Evolutionary conservation across 2,113 vertebrate genomes (phyloP).

Genomic region (Notarius quadriscutis): DNA sequence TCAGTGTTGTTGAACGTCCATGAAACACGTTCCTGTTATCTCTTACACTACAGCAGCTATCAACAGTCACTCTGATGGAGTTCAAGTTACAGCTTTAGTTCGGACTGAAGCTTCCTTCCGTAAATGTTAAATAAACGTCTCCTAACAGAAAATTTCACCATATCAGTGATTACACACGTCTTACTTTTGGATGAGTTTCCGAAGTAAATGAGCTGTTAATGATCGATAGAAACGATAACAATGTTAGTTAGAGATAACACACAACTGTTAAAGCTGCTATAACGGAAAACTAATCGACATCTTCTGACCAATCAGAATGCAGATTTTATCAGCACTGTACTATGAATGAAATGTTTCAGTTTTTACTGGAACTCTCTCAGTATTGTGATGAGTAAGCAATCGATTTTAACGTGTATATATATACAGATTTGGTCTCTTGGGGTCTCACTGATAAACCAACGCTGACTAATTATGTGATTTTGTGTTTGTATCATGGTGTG

Average conservation of each 20-base stretch:
- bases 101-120: neutral
- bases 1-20: neutral
- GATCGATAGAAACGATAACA: neutral
- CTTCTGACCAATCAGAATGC: neutral
- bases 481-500: neutral
- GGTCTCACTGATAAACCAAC: neutral
- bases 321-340: neutral
- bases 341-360: neutral
- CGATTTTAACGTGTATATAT: neutral
- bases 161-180: neutral
- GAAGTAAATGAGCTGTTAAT: neutral
- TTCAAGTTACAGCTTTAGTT: neutral
- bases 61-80: neutral
- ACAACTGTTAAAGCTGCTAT: neutral
- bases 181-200: neutral
- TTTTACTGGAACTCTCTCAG: neutral
- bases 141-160: neutral
- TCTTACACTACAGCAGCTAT: neutral
- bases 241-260: neutral
- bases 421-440: too few relatives aligned
- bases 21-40: too few relatives aligned
- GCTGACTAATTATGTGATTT: neutral
- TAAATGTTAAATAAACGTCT: neutral
- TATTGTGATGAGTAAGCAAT: neutral
- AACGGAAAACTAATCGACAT: neutral